Percentiles rank a stretch among this genome's conserved stretches.
Conservation (phyloP, 1,140 invertebrate genomes). For the Ylistrum balloti region DNA sequence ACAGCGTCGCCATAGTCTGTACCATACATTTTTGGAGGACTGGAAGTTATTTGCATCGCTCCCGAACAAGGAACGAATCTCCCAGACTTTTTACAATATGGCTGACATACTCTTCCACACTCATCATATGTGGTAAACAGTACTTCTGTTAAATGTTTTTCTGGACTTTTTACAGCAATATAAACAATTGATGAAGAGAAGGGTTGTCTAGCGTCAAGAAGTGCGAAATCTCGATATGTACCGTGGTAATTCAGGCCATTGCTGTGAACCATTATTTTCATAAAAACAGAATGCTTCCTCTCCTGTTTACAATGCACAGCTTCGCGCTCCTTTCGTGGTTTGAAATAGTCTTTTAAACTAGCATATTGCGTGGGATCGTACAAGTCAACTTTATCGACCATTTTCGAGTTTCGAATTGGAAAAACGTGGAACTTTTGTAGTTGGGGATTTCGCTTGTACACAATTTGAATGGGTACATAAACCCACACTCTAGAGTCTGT, state of each 20-base stretch:
- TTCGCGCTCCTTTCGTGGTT: neutral
- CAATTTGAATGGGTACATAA: constrained; percentile 73
- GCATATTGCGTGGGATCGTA: constrained; percentile 55
- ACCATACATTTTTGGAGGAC: constrained; percentile 52
- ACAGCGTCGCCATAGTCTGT: constrained; percentile 59
- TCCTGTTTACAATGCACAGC: constrained; percentile 10
- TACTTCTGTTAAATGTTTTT: constrained; percentile 60
- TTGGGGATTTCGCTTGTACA: constrained; percentile 63
- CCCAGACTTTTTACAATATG: constrained; percentile 62
- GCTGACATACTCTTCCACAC: constrained; percentile 74
- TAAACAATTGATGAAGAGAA: constrained; percentile 68
- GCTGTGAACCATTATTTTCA: constrained; percentile 61
- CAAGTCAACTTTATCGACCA: constrained; percentile 47
- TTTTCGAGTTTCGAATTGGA: constrained; percentile 46
- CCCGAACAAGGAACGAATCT: constrained; percentile 68
- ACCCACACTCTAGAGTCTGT: constrained; percentile 73
- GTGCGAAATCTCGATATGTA: constrained; percentile 72
- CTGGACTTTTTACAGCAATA: constrained; percentile 71
- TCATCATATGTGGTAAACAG: constrained; percentile 72
- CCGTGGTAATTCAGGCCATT: constrained; percentile 74
- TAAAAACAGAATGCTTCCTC: constrained; percentile 55
- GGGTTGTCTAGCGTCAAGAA: constrained; percentile 67
- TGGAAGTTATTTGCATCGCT: constrained; percentile 64
- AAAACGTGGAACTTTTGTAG: constrained; percentile 59
- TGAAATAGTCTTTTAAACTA: constrained; percentile 42